phyloP scores from a whole-genome alignment of 2,113 vertebrate genomes.

The Lagenorhynchus albirostris region DNA sequence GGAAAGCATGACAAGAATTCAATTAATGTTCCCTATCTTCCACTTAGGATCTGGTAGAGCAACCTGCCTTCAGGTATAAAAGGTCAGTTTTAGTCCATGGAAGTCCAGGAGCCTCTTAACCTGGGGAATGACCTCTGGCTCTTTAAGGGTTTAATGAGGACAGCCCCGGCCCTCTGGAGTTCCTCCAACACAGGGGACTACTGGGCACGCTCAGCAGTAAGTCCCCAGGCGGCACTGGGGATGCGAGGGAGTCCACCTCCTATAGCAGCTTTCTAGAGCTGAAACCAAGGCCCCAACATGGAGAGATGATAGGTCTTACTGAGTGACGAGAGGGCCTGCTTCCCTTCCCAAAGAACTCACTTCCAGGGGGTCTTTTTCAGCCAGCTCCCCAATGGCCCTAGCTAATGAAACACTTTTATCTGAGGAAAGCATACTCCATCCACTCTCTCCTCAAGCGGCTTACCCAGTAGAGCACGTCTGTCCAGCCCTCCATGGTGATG shows the following conservation, averaged over 20 bases:
- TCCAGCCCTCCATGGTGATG: slow-evolving; percentile 99
- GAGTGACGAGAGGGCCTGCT: slow-evolving; percentile 28
- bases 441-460: slow-evolving; percentile 53
- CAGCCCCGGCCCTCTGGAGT: not conserved
- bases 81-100: not conserved
- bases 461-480: slow-evolving; percentile 99
- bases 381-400: not conserved
- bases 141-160: not conserved
- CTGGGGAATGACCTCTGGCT: not conserved
- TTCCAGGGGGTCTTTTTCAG: not conserved
- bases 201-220: not conserved
- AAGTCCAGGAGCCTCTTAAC: not conserved
- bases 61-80: not conserved
- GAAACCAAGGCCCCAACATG: not conserved
- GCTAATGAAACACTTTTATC: not conserved
- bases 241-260: not conserved
- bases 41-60: not conserved
- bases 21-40: not conserved
- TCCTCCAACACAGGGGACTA: not conserved
- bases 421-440: not conserved
- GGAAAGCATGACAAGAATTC: not conserved
- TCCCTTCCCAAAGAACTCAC: slow-evolving; percentile 18
- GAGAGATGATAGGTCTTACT: not conserved
- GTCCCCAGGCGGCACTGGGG: not conserved
- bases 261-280: not conserved